These are phyloP conservation scores for Rousettus leschenaultii DNA, from an alignment of 2,113 vertebrate species.

Conservation along the genomic window DNA sequence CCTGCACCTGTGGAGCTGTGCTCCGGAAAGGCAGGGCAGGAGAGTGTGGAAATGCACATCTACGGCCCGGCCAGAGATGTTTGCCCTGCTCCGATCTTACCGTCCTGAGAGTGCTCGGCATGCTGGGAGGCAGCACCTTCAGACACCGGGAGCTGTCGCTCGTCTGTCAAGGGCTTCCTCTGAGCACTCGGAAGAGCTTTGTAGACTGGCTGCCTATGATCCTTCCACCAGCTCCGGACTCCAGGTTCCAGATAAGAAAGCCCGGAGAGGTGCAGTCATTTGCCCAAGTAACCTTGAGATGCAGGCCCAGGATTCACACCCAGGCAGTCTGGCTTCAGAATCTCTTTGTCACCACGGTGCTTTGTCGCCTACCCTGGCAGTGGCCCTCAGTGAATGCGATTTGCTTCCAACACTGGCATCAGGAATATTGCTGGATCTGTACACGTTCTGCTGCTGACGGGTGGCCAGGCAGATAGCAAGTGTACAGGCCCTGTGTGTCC, in stretches of 20 bases:
- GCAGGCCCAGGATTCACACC: not conserved
- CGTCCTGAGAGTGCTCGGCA: not conserved
- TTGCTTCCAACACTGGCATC: not conserved
- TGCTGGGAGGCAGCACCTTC: not conserved
- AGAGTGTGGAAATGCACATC: not conserved
- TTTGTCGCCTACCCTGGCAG: not conserved
- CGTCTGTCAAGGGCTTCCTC: not conserved
- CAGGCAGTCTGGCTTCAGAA: not conserved
- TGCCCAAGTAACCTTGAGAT: not conserved
- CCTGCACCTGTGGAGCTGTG: not conserved
- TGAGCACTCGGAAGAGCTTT: not conserved
- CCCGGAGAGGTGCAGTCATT: not conserved
- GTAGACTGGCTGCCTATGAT: fast-evolving
- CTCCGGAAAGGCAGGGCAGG: not conserved
- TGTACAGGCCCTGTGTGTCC: not conserved
- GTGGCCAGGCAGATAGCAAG: not conserved
- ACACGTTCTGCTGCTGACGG: not conserved
- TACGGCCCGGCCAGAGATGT: fast-evolving
- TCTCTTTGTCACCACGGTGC: not conserved
- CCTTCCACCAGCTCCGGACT: not conserved
- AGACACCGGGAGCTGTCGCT: not conserved
- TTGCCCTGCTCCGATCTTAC: not conserved
- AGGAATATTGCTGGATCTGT: not conserved
- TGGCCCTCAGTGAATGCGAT: not conserved
- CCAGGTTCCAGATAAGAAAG: not conserved